Percentiles rank a stretch among this genome's conserved stretches.
phyloP scores from a whole-genome alignment of 1,140 invertebrate species.

The Drosophila mayri region DNA sequence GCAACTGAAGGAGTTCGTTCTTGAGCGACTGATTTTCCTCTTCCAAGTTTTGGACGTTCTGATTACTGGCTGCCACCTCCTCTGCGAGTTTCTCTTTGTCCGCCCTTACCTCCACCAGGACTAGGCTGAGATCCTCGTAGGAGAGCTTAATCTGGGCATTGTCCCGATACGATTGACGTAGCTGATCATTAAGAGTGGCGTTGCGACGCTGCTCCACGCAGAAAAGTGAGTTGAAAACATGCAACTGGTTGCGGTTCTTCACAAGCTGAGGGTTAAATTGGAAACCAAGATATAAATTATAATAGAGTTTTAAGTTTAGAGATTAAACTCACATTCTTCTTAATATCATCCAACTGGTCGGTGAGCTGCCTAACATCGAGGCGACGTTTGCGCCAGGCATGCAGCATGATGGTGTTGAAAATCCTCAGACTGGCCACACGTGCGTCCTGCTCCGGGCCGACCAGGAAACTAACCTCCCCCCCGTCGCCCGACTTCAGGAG shows the following conservation, averaged over 20 bases:
- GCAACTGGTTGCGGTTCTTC: constrained; percentile 75
- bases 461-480: constrained; percentile 44
- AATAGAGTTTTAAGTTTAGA: not conserved
- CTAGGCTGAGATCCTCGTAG: constrained; percentile 58
- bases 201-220: constrained; percentile 74
- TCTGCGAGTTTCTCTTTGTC: constrained; percentile 42
- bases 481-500: constrained; percentile 26
- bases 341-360: constrained; percentile 61
- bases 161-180: constrained; percentile 63
- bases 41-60: constrained; percentile 54
- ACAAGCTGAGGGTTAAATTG: constrained; percentile 34
- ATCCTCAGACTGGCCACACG: constrained; percentile 72
- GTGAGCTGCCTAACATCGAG: constrained; percentile 61
- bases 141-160: constrained; percentile 59
- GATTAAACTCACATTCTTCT: constrained; percentile 58
- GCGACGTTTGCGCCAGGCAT: constrained; percentile 71
- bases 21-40: constrained; percentile 42
- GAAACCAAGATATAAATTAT: not conserved
- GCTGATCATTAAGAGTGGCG: constrained; percentile 62
- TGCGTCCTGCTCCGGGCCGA: constrained; percentile 55
- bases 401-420: constrained; percentile 74
- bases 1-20: constrained; percentile 51
- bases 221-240: constrained; percentile 72
- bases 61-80: constrained; percentile 38
- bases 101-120: constrained; percentile 27